These are phyloP conservation scores for Chrysemys picta DNA, from an alignment of 2,113 vertebrate genomes.

Conservation along the genomic window DNA sequence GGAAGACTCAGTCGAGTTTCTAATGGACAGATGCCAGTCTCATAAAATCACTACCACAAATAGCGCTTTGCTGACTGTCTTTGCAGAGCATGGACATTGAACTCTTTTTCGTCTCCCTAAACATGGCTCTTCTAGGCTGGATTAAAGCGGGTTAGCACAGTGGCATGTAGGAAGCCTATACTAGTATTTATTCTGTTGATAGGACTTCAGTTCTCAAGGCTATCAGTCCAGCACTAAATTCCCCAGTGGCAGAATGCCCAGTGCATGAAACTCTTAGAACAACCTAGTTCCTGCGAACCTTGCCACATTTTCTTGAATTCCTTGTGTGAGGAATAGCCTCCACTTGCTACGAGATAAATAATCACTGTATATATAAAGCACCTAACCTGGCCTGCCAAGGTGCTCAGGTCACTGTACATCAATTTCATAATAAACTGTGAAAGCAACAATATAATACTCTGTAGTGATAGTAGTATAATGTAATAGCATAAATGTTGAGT, in stretches of 20 bases:
- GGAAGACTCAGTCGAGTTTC: background rate
- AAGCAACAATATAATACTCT: background rate
- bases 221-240: background rate
- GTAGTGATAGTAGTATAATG: accelerated
- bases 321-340: background rate
- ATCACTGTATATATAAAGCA: background rate
- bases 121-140: background rate
- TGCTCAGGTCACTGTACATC: background rate
- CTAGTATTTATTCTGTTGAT: background rate
- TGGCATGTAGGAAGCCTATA: background rate
- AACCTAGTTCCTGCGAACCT: background rate
- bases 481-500: background rate
- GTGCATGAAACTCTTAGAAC: background rate
- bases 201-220: background rate
- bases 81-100: too few species aligned
- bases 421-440: background rate
- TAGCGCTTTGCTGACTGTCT: too few species aligned
- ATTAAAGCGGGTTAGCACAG: background rate
- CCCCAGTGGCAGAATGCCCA: background rate
- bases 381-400: background rate
- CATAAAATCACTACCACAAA: background rate
- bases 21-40: background rate
- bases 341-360: background rate
- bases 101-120: background rate
- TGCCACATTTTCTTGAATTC: background rate